Evolutionary conservation across 2,113 vertebrate genomes (phyloP), one percentile per base, ranked within the genome.

Genomic region (Pipa parva): DNA sequence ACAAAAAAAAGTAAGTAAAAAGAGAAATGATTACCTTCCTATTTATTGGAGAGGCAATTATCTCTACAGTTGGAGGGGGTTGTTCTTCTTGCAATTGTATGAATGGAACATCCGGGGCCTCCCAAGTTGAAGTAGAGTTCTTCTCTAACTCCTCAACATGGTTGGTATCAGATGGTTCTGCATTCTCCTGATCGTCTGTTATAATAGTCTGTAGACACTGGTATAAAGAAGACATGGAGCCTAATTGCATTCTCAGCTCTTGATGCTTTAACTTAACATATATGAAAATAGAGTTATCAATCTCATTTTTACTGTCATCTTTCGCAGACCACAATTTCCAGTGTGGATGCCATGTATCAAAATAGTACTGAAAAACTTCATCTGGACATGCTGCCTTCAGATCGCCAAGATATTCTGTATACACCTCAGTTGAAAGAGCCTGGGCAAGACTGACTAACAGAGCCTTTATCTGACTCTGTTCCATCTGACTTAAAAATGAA

Each of bases 361-460:
- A 75, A 28, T 80, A 83, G 63, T 83, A 83, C 25, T 77, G 73
- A 1, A 83, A 71, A 7, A 80, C 78, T 31, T 76, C 77, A 4
- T 73, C 74, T 0, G 81, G 81, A 59, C 76, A 76, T 2, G 78
- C 76, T 1, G 74, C 71, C 1, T 76, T 74, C 22, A 83, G 71
- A 37, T 80, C 77, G 0, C 50, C 58, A 50, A 79, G 71, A 0
- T 75, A 72, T 51, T 78, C 72, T 0, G 59, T 26, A 17, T 81
- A 79, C 28, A 74, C 72, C 0, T 75, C 59, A 0, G 74, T 77
- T 2, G 76, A 78, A 1, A 60, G 2, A 0, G 78, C 71, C 1
- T 74, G 71, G 0, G 74, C 75, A 29, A 83, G 74, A 27, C 74
- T 77, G 31, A 78, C 80, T 2, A 83, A 73, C 33, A 80, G 74